Conservation (phyloP, 2,797 vertebrate genomes). For the Semaprochilodus insignis region DNA sequence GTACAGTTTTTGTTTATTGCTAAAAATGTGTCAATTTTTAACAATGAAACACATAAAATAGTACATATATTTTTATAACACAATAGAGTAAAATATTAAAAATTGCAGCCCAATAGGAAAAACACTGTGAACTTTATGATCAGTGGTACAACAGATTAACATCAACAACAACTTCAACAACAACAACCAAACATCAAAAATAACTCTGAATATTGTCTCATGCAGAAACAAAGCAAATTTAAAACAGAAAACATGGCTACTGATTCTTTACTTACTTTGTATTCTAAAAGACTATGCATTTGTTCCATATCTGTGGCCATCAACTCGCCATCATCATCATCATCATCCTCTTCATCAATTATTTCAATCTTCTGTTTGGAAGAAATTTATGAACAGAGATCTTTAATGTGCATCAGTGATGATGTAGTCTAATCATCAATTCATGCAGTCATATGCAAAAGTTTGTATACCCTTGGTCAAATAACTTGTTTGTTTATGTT, state of each 20-base stretch:
- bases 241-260: neutral
- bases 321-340: constrained; percentile 83
- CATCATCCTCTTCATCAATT: constrained; percentile 84
- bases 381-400: neutral
- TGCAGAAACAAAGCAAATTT: neutral
- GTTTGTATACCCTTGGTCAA: no score
- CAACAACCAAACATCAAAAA: neutral
- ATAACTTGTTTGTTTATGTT: no score
- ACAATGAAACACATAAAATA: no score
- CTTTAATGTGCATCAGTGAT: neutral
- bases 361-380: constrained; percentile 91
- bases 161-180: neutral
- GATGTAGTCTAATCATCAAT: neutral
- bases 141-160: no score
- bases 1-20: neutral
- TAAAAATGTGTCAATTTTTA: no score
- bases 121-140: neutral
- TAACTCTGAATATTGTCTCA: neutral
- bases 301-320: constrained; percentile 90
- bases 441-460: neutral
- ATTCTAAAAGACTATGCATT: constrained; percentile 92
- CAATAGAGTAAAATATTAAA: no score
- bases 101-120: no score
- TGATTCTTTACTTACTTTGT: constrained; percentile 83
- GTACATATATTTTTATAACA: no score